Evolutionary conservation across 2,888 invertebrate genomes (phyloP).

Genomic region (Eupithecia abbreviata): DNA sequence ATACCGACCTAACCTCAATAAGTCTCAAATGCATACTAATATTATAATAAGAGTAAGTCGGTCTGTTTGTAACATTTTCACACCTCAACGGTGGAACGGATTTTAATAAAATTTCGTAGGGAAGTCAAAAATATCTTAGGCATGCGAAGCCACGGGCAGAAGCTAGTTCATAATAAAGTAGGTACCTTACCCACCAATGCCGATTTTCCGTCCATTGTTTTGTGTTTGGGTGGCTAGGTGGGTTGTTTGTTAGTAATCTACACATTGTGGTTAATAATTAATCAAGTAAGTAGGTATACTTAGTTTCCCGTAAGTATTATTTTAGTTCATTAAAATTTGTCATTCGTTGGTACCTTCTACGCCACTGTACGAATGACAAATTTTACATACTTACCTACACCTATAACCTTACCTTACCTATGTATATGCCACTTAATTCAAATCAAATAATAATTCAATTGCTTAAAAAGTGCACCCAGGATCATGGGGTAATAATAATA

Average conservation of each 20-base stretch:
- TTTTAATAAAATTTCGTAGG: too few species aligned
- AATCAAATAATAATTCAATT: not conserved
- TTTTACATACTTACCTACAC: too few species aligned
- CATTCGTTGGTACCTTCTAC: not conserved
- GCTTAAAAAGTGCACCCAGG: not conserved
- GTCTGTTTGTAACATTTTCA: too few species aligned
- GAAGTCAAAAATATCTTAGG: too few species aligned
- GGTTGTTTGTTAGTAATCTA: not conserved
- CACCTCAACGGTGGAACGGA: too few species aligned
- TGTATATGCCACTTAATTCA: too few species aligned
- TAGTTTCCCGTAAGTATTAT: not conserved
- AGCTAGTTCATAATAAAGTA: not conserved
- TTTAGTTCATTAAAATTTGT: not conserved
- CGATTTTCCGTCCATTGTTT: not conserved
- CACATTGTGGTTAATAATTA: not conserved
- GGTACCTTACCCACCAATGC: not conserved
- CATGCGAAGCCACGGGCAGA: too few species aligned
- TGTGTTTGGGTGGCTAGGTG: not conserved
- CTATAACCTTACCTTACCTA: too few species aligned
- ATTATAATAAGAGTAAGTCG: too few species aligned
- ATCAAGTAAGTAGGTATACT: not conserved
- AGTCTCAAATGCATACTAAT: too few species aligned
- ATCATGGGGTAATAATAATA: slow-evolving; percentile 2
- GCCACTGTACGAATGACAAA: too few species aligned
- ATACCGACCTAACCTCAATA: too few species aligned